A percentile compares a stretch with the other conserved stretches of the same genome.
phyloP scores from a whole-genome alignment of 2,888 invertebrate species.

The Hirtodrosophila alboralis region DNA sequence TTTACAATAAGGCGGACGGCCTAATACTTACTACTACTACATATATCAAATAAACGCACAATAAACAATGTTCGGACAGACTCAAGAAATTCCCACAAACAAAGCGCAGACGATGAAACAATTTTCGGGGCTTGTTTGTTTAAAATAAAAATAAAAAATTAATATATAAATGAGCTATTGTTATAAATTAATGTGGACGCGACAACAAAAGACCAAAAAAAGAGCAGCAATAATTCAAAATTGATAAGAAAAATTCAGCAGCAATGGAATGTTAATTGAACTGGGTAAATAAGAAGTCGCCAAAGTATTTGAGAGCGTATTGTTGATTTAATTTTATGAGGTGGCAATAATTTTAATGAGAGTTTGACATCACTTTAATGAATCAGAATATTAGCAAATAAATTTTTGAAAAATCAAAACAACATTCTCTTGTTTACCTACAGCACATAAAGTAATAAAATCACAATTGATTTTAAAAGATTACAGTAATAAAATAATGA shows the following conservation, averaged over 20 bases:
- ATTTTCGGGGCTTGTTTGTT: constrained; percentile 63
- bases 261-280: constrained; percentile 11
- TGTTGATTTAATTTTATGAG: neutral
- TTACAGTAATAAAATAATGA: neutral
- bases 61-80: constrained; percentile 42
- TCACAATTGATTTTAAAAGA: constrained; percentile 7
- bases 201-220: constrained; percentile 31
- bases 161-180: constrained; percentile 62
- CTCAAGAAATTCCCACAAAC: constrained; percentile 53
- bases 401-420: too few species aligned
- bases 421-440: too few species aligned
- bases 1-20: constrained; percentile 31
- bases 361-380: neutral
- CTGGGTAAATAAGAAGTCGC: neutral
- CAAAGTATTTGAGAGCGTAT: neutral
- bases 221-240: constrained; percentile 4
- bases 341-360: neutral
- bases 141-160: too few species aligned
- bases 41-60: constrained; percentile 40
- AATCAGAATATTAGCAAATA: too few species aligned
- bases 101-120: constrained; percentile 44
- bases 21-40: constrained; percentile 17
- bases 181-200: constrained; percentile 43
- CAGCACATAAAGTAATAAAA: too few species aligned
- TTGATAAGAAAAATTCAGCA: constrained; percentile 36